phyloP scores from a whole-genome alignment of 2,113 vertebrate genomes.

The Silurus meridionalis region DNA sequence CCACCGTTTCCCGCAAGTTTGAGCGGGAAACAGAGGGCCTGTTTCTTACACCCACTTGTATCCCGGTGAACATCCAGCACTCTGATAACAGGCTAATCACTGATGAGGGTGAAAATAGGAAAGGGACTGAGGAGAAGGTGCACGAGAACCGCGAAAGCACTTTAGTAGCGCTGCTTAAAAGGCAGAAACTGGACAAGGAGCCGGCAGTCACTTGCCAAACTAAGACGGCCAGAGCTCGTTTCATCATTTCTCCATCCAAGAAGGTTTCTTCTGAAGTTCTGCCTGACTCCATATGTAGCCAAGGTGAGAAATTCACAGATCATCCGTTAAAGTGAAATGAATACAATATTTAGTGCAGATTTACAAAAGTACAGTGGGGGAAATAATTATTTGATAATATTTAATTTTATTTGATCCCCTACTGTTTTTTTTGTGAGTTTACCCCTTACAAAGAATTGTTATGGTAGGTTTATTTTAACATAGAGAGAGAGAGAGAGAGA shows the following conservation, averaged over 20 bases:
- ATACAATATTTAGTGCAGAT: background rate
- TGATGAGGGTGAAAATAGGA: slow-evolving; percentile 72
- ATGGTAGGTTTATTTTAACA: no score
- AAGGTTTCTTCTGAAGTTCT: slow-evolving; percentile 75
- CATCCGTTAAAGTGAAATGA: background rate
- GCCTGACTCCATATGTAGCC: slow-evolving; percentile 77
- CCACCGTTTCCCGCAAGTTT: slow-evolving; percentile 81
- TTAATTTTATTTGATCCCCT: no score
- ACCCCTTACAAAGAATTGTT: no score
- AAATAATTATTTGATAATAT: no score
- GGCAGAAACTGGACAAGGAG: slow-evolving; percentile 80
- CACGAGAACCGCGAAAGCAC: slow-evolving; percentile 76
- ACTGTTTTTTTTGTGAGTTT: no score
- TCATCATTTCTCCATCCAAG: slow-evolving; percentile 79
- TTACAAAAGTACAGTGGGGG: background rate
- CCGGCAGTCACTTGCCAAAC: slow-evolving; percentile 72
- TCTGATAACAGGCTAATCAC: slow-evolving; percentile 65
- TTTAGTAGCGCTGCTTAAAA: slow-evolving; percentile 87
- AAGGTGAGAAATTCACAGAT: slow-evolving; percentile 75
- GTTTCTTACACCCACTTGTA: slow-evolving; percentile 76
- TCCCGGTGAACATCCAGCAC: slow-evolving; percentile 83
- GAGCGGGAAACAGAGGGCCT: slow-evolving; percentile 74
- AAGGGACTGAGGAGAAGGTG: slow-evolving; percentile 71
- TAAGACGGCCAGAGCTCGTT: slow-evolving; percentile 81
- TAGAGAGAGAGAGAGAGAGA: no score